Conservation (phyloP, 2,797 vertebrate genomes). For the Orientallactaga sibirica region DNA sequence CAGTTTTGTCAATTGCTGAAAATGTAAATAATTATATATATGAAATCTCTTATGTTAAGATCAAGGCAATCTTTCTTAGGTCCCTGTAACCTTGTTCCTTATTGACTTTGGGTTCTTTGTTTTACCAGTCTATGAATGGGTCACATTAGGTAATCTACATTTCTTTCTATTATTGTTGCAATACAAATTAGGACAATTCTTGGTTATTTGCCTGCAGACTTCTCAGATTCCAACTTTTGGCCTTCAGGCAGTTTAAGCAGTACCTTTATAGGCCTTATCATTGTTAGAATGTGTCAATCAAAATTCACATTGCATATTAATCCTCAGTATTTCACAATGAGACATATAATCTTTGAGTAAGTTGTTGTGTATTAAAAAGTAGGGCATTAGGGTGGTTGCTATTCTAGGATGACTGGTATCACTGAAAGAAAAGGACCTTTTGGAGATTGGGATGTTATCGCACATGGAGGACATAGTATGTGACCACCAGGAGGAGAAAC, state of each 20-base stretch:
- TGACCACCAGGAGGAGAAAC: not conserved
- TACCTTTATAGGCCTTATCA: not conserved
- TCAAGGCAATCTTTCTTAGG: not conserved
- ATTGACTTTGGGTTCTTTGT: not conserved
- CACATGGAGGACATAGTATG: not conserved
- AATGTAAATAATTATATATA: not conserved
- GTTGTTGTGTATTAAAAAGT: conserved; percentile 21
- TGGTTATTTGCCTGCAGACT: not conserved
- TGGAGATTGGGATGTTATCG: not conserved
- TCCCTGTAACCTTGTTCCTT: not conserved
- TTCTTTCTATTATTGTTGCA: not conserved
- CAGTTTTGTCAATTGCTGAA: conserved; percentile 12
- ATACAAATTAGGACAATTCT: not conserved
- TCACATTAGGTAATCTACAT: not conserved
- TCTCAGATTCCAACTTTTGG: not conserved
- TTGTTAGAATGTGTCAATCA: not conserved
- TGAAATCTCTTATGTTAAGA: not conserved
- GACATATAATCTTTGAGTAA: not conserved
- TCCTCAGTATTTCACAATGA: not conserved
- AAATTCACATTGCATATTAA: not conserved
- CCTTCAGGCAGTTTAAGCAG: not conserved
- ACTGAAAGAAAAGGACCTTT: not conserved
- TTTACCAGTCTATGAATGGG: not conserved
- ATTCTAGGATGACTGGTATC: not conserved
- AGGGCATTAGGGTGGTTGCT: not conserved